Evolutionary conservation across 2,797 vertebrate species (phyloP).

Genomic region (Acestrorhynchus altus): DNA sequence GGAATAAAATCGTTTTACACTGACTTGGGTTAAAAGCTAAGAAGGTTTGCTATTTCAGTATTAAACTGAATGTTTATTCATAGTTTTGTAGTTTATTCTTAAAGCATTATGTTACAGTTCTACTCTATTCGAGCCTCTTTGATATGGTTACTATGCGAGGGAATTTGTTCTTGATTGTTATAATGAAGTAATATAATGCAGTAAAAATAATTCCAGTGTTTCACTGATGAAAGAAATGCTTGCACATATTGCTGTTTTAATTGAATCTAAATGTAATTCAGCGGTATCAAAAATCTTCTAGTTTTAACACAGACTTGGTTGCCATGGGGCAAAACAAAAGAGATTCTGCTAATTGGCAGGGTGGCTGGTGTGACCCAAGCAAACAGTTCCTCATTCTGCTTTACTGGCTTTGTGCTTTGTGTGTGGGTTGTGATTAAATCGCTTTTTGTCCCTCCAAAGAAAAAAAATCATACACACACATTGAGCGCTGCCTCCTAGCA

Average conservation of each 20-base stretch:
- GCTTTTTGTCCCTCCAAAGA: constrained; percentile 56
- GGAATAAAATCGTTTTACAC: no score
- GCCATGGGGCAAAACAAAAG: constrained; percentile 41
- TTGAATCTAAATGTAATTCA: constrained; percentile 36
- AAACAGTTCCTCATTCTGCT: constrained; percentile 38
- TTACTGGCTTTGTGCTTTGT: constrained; percentile 48
- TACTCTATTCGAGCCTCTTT: no score
- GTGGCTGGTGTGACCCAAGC: constrained; percentile 48
- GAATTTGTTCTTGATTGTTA: no score
- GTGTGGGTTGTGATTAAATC: constrained; percentile 62
- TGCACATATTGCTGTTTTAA: constrained; percentile 5
- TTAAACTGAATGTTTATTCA: no score
- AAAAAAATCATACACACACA: constrained; percentile 27
- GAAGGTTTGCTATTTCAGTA: no score
- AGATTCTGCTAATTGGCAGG: constrained; percentile 37
- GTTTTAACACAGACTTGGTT: constrained; percentile 30
- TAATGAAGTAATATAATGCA: background rate
- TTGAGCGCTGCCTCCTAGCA: constrained; percentile 52
- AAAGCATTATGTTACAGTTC: no score
- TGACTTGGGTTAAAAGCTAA: no score
- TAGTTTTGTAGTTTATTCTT: no score
- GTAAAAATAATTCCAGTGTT: background rate
- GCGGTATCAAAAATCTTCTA: constrained; percentile 32
- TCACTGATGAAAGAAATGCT: background rate
- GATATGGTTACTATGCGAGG: no score